Percentiles rank a stretch among this genome's conserved stretches.
Conservation (phyloP, 2,797 vertebrate genomes). For the Somateria mollissima region DNA sequence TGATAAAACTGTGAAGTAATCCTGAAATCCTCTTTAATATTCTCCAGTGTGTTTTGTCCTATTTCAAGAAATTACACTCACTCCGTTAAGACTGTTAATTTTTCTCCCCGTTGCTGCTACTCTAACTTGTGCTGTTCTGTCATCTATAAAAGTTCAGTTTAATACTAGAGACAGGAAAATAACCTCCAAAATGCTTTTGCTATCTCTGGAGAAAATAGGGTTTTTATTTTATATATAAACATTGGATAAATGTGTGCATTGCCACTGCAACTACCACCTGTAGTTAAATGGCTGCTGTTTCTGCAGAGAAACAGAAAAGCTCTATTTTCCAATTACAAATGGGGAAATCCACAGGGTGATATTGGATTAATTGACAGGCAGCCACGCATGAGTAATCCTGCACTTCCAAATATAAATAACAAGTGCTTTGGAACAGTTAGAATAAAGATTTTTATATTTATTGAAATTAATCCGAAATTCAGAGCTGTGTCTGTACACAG, state of each 20-base stretch:
- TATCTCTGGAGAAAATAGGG: background rate
- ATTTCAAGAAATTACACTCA: background rate
- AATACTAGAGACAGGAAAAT: slow-evolving; percentile 1
- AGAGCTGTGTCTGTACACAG: background rate
- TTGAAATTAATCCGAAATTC: slow-evolving; percentile 40
- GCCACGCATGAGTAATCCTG: slow-evolving; percentile 47
- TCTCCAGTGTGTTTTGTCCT: background rate
- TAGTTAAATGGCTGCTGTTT: slow-evolving; percentile 51
- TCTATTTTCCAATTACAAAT: slow-evolving; percentile 57
- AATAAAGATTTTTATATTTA: slow-evolving; percentile 43
- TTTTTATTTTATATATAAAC: slow-evolving; percentile 13
- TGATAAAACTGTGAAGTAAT: background rate
- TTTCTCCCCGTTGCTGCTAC: background rate
- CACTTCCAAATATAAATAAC: slow-evolving; percentile 58
- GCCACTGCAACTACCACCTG: slow-evolving; percentile 12
- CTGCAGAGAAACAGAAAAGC: slow-evolving; percentile 22
- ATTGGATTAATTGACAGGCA: slow-evolving; percentile 63
- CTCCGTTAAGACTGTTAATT: background rate
- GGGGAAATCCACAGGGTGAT: slow-evolving; percentile 55
- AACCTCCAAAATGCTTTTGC: slow-evolving; percentile 5
- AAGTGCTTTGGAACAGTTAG: slow-evolving; percentile 14
- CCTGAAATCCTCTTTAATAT: background rate
- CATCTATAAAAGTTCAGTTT: slow-evolving; percentile 18
- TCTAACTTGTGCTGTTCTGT: background rate
- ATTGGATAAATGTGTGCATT: background rate